Base-by-base conservation (phyloP, 2,888 invertebrate species). In the Malacosoma neustria region DNA sequence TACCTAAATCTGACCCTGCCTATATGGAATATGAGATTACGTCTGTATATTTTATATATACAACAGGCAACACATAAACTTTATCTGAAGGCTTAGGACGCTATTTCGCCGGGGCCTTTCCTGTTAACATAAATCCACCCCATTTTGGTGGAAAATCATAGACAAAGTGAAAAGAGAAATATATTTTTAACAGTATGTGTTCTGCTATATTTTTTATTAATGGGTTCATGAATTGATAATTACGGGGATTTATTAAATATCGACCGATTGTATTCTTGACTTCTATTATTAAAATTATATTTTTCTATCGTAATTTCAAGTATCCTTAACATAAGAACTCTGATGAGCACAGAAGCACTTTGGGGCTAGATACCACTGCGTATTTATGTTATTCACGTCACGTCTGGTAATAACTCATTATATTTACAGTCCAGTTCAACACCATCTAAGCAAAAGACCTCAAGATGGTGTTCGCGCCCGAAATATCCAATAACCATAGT, bases 401-500 rank as follows among this genome's bases (percentile, higher is more conserved):
- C n/a, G n/a, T n/a, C n/a, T n/a, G n/a, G n/a, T n/a, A n/a, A n/a
- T n/a, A n/a, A n/a, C n/a, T n/a, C n/a, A n/a, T n/a, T n/a, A n/a
- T n/a, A n/a, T n/a, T n/a, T n/a, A n/a, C n/a, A n/a, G n/a, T n/a
- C n/a, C n/a, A n/a, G n/a, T n/a, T n/a, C n/a, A n/a, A n/a, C n/a
- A n/a, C n/a, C n/a, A n/a, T n/a, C n/a, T 22, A 22, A 22, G 22
- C 22, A 9, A 22, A 22, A 3, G 22, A 59, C 62, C 59, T 61
- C 66, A 57, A 64, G 65, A 64, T 63, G 66, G 64, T 62, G 61
- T 61, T 61, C 54, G 6, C 53, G 59, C 59, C 61, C 60, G 57
- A 75, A 79, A 75, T 71, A 75, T 73, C 77, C 72, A 76, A 82
- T 82, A 80, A 72, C 74, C 72, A 79, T 82, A 84, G 82, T 84